Evolutionary conservation across 1,140 invertebrate genomes (phyloP), one percentile per base, ranked within the genome.

Genomic region (Drosophila melanica): DNA sequence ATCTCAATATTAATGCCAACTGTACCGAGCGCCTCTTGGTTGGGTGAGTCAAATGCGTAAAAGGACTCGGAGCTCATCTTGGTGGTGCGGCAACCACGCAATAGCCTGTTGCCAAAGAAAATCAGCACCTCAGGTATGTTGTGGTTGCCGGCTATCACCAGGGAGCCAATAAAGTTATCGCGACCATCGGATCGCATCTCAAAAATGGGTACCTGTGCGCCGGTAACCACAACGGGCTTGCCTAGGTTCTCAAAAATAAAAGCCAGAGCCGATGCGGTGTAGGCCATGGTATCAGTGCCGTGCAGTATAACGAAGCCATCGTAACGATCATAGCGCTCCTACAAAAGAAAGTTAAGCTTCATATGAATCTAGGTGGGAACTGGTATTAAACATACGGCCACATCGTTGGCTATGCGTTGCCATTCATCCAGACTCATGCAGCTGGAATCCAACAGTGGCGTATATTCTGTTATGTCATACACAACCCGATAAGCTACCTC

Each of bases 301-400:
- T 99, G 98, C 0, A 99, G 94, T 2, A 99, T 94, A 0, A 99
- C 97, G 91, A 99, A 99, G 0, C 98, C 98, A 90, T 98, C 97
- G 85, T 95, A 98, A 18, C 93, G 92, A 65, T 96, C 93, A 81
- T 98, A 98, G 9, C 93, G 94, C 92, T 94, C 93, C 95, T 97
- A 80, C 0, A 93, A 58, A n/a, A 92, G 74, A 50, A 20, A 30
- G 5, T 1, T 16, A 30, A 14, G 16, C 6, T 44, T 1, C 9
- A 44, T 3, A 9, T 44, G 18, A 51, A 3, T 37, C 20, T 12
- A 12, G 18, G 11, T 11, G 16, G 12, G 3, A 27, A 7, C 4
- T 27, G 12, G 23, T 35, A 33, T 48, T 27, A 50, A 63, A 78
- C 86, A 91, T 93, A 98, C 97, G 93, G 96, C 94, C 60, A 99